Percentiles rank a stretch among this genome's conserved stretches.
Conservation (phyloP, 2,888 invertebrate species). For the Drosophila prostipennis region DNA sequence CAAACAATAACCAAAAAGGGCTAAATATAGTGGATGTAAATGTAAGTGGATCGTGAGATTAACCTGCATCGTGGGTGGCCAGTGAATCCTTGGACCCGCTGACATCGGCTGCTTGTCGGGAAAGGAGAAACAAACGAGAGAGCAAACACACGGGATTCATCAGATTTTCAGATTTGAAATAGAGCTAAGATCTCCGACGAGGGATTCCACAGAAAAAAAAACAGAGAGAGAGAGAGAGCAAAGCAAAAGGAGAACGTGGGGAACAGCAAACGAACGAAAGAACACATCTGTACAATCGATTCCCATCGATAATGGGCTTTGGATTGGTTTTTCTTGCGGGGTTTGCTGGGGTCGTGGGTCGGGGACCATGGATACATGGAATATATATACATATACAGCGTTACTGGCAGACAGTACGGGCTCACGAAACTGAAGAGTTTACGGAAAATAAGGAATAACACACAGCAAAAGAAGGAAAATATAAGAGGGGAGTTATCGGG, state of each 20-base stretch:
- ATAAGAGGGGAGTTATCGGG: background rate
- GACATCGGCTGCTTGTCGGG: conserved; percentile 87
- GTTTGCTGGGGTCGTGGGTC: conserved; percentile 2
- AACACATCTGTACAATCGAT: conserved; percentile 36
- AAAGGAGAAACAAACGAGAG: conserved; percentile 51
- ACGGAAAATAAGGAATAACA: background rate
- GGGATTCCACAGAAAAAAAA: conserved; percentile 8
- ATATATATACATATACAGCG: conserved; percentile 25
- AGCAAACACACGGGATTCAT: conserved; percentile 21
- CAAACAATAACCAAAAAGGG: background rate
- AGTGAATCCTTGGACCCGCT: conserved; percentile 92
- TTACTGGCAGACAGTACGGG: conserved; percentile 20
- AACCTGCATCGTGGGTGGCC: conserved; percentile 93
- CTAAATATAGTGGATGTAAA: conserved; percentile 18
- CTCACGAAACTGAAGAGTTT: background rate
- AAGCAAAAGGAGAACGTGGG: conserved; percentile 31
- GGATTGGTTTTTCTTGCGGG: conserved; percentile 4
- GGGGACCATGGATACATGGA: conserved; percentile 14
- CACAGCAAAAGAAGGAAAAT: background rate
- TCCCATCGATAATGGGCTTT: conserved; percentile 6
- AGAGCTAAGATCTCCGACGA: conserved; percentile 10
- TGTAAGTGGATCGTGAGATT: conserved; percentile 50
- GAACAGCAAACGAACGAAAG: conserved; percentile 39
- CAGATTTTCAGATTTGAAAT: conserved; percentile 26
- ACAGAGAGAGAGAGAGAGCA: conserved; percentile 19